These are phyloP conservation scores for Characodon lateralis DNA, from an alignment of 2,797 vertebrate species.

Conservation along the genomic window DNA sequence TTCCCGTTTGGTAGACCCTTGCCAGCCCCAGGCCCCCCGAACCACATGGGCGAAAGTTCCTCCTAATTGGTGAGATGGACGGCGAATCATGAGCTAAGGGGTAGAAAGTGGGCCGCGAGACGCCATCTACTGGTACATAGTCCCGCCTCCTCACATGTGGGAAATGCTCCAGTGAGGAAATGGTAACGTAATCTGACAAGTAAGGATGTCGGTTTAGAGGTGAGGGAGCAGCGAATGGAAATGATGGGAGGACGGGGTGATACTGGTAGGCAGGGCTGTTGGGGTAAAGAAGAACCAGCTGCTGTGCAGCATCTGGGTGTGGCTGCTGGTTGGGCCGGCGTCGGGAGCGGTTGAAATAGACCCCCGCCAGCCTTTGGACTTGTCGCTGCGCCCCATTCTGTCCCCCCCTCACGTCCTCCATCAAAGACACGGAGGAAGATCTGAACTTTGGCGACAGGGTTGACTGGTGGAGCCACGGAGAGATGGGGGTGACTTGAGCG, in stretches of 20 bases:
- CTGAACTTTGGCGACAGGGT: constrained; percentile 55
- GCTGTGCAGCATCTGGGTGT: constrained; percentile 74
- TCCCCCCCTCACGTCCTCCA: constrained; percentile 48
- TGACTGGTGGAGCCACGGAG: constrained; percentile 30
- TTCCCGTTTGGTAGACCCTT: constrained; percentile 58
- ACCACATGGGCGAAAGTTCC: constrained; percentile 51
- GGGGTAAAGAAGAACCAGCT: constrained; percentile 83
- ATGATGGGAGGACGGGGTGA: constrained; percentile 78
- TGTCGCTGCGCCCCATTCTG: constrained; percentile 61
- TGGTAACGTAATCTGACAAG: constrained; percentile 65
- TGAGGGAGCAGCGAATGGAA: constrained; percentile 58
- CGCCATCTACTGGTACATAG: constrained; percentile 58
- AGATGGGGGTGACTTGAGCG: constrained; percentile 60
- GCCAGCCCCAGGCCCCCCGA: constrained; percentile 58
- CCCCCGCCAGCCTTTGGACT: constrained; percentile 61
- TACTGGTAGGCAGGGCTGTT: constrained; percentile 78
- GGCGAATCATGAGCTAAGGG: constrained; percentile 29
- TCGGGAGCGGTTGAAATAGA: constrained; percentile 64
- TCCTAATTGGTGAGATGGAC: constrained; percentile 65
- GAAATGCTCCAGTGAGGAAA: constrained; percentile 83
- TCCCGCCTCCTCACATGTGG: constrained; percentile 59
- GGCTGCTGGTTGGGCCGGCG: constrained; percentile 68
- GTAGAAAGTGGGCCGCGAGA: constrained; percentile 49
- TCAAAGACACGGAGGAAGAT: constrained; percentile 65
- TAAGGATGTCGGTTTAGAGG: constrained; percentile 58